Evolutionary conservation across 2,797 vertebrate genomes (phyloP), one percentile per base, ranked within the genome.

Genomic region (Hirundo rustica): DNA sequence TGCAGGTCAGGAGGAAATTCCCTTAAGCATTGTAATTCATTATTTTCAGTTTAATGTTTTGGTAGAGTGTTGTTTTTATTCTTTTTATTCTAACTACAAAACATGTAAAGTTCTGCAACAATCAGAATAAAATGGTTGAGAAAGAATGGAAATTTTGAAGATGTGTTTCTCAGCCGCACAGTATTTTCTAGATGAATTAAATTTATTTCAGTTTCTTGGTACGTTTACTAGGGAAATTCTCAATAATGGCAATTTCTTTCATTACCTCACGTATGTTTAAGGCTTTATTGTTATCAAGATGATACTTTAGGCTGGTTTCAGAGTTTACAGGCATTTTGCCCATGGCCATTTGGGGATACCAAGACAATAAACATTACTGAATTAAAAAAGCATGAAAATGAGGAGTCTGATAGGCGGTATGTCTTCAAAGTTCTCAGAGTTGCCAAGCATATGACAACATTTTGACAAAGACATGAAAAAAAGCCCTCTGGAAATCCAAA

Each of bases 391-490:
- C 29, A 6, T 30, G 19, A 66, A 55, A 60, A 79, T 34, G 8
- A 93, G 5, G 16, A 57, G 20, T 54, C 5, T 58, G 8, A 11
- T 13, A 36, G 7, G 13, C 65, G 42, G 2, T 6, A 40, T 19
- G 8, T 8, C 11, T 79, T 30, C 47, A 66, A 73, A 65, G 12
- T 10, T 66, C 47, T 21, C 53, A 51, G 16, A 92, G 19, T 32
- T 73, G 12, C 25, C n/a, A 76, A n/a, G 7, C 18, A 54, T 0
- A 0, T 9, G 51, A 51, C 6, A 84, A 8, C 13, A 29, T 40
- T 65, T 47, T 61, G 42, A 11, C 9, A 68, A 71, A 48, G 13
- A 51, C 1, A 2, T 9, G 10, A 54, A 65, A 34, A 68, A 21
- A 40, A 4, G 1, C 1, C 3, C 18, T 72, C 26, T 34, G 44